Base-by-base conservation (phyloP, 2,888 invertebrate species). In the Steinernema hermaphroditum region DNA sequence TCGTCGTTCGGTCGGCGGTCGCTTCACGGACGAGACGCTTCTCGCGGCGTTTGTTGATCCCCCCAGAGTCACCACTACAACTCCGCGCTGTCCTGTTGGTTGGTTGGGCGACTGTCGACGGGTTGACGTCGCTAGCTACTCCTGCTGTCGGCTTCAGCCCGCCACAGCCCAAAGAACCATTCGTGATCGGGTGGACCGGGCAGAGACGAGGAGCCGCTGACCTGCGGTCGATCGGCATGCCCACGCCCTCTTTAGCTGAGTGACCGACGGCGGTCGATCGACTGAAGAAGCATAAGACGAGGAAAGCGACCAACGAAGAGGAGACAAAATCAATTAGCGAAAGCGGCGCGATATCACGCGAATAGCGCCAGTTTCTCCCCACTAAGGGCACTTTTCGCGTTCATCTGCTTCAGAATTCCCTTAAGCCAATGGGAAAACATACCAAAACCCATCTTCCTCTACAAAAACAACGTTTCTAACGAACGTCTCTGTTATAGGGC, bases 71-170 rank as follows among this genome's bases (percentile, higher is more conserved):
- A 46, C 46, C 19, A 46, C 46, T 46, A n/a, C 46, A 9, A 46
- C 46, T 46, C 46, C 19, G 46, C 46, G 19, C 46, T 46, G 46
- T 46, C 46, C 46, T 46, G 46, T 46, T 46, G 46, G 46, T 46
- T 46, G 46, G 46, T 46, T 16, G n/a, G 46, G 6, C 46, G 46
- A 46, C 46, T 46, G 46, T 46, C 46, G 46, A 46, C 46, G 46
- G n/a, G n/a, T 46, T 46, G 46, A 46, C 46, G 46, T 46, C 46
- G 46, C 19, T 41, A 8, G 41, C n/a, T 37, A 12, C 37, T 37
- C 6, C 37, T 37, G 37, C 46, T 16, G 46, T n/a, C n/a, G 8
- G 46, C 46, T n/a, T 4, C 46, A 37, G 37, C 46, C n/a, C n/a
- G 46, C 46, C 46, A 19, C 46, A 37, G 37, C 37, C 12, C 37